Conservation (phyloP, 2,888 invertebrate species). For the Caenorhabditis doughertyi region DNA sequence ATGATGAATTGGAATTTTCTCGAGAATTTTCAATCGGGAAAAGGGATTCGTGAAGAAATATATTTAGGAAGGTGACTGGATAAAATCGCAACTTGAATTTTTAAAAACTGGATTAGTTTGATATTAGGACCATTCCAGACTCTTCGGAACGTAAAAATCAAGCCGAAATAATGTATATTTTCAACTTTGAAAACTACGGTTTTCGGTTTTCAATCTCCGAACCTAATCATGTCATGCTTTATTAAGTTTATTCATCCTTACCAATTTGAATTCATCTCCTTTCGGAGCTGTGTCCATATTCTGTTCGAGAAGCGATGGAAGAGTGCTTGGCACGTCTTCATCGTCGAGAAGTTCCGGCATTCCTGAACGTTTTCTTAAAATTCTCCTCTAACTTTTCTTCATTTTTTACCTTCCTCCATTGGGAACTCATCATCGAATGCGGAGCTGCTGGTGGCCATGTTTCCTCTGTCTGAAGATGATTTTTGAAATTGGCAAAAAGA, state of each 20-base stretch:
- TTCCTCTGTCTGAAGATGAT: conserved; percentile 50
- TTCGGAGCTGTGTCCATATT: conserved; percentile 48
- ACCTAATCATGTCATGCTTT: too few relatives aligned
- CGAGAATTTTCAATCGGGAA: neutral
- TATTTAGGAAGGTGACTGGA: too few relatives aligned
- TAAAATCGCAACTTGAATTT: too few relatives aligned
- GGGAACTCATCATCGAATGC: conserved; percentile 71
- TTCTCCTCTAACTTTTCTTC: conserved; percentile 58
- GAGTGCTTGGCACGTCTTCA: conserved; percentile 60
- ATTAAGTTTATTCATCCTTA: conserved; percentile 4
- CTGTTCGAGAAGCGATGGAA: conserved; percentile 70
- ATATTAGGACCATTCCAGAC: too few relatives aligned
- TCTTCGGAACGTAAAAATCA: too few relatives aligned
- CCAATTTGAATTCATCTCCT: conserved; percentile 64
- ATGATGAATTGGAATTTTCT: neutral
- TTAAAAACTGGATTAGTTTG: too few relatives aligned
- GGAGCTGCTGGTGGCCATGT: conserved; percentile 54
- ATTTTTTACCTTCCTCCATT: conserved; percentile 72
- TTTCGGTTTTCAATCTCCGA: too few relatives aligned
- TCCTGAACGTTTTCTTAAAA: conserved; percentile 44
- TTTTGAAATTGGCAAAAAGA: neutral
- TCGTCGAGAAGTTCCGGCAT: conserved; percentile 73
- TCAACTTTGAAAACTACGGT: neutral
- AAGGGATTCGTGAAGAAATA: neutral
- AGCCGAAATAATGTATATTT: too few relatives aligned